Conservation (phyloP, 2,888 invertebrate genomes). For the Pimpla rufipes region DNA sequence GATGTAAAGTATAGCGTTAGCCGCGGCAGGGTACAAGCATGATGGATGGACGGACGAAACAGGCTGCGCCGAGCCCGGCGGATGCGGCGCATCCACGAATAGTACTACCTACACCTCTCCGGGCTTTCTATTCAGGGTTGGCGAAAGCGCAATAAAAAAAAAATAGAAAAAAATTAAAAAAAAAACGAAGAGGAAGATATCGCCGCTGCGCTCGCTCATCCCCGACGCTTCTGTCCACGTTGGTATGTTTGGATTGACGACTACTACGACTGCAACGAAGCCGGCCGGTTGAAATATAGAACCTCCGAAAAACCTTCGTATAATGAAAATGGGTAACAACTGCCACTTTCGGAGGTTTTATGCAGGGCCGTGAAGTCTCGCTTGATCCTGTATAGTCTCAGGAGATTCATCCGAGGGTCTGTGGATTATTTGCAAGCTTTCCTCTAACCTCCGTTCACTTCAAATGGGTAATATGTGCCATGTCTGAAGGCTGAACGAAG, state of each 20-base stretch:
- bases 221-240: conserved; percentile 43
- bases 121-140: conserved; percentile 24
- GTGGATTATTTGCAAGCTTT: too few species aligned
- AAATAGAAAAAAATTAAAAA: too few species aligned
- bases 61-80: neutral
- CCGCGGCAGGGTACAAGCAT: conserved; percentile 12
- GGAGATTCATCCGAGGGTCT: too few species aligned
- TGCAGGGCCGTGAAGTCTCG: too few species aligned
- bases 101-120: conserved; percentile 13
- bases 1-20: conserved; percentile 10
- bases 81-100: conserved; percentile 33
- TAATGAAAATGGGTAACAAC: too few species aligned
- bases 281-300: too few species aligned
- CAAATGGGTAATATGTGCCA: too few species aligned
- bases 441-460: too few species aligned
- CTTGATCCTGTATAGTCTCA: too few species aligned
- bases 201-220: conserved; percentile 20
- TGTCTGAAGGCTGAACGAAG: too few species aligned
- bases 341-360: too few species aligned
- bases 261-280: conserved; percentile 18
- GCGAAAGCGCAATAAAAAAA: conserved; percentile 36
- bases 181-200: conserved; percentile 26
- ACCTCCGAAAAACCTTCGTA: too few species aligned
- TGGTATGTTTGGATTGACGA: conserved; percentile 35
- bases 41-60: conserved; percentile 45